phyloP scores from a whole-genome alignment of 1,140 invertebrate genomes.

The Myzus persicae region DNA sequence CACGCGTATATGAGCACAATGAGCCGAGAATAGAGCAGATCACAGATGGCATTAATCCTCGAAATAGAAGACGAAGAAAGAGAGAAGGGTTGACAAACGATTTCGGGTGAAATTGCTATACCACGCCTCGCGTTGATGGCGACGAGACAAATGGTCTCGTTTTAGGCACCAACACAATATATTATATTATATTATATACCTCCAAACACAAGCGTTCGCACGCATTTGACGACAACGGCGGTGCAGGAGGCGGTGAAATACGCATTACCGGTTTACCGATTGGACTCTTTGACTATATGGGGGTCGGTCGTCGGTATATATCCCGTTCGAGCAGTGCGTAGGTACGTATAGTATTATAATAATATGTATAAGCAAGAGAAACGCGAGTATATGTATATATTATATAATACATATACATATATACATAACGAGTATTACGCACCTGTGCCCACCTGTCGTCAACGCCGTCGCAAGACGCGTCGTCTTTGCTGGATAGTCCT shows the following conservation, averaged over 20 bases:
- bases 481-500: background rate
- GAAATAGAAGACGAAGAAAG: background rate
- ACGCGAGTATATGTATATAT: background rate
- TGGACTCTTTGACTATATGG: background rate
- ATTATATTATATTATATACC: constrained; percentile 8
- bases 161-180: constrained; percentile 2
- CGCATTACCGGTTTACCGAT: constrained; percentile 5
- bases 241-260: background rate
- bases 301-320: background rate
- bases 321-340: background rate
- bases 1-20: too few species aligned
- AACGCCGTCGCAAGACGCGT: background rate
- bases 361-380: background rate
- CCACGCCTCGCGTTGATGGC: background rate
- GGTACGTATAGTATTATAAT: background rate
- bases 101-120: background rate
- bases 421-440: background rate
- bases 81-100: constrained; percentile 51
- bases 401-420: too few species aligned
- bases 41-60: constrained; percentile 17
- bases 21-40: background rate
- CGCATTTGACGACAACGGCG: background rate
- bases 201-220: background rate
- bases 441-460: constrained; percentile 46
- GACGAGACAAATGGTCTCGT: constrained; percentile 41